These are phyloP conservation scores for Salvator merianae DNA, from an alignment of 2,113 vertebrate species.

Conservation along the genomic window DNA sequence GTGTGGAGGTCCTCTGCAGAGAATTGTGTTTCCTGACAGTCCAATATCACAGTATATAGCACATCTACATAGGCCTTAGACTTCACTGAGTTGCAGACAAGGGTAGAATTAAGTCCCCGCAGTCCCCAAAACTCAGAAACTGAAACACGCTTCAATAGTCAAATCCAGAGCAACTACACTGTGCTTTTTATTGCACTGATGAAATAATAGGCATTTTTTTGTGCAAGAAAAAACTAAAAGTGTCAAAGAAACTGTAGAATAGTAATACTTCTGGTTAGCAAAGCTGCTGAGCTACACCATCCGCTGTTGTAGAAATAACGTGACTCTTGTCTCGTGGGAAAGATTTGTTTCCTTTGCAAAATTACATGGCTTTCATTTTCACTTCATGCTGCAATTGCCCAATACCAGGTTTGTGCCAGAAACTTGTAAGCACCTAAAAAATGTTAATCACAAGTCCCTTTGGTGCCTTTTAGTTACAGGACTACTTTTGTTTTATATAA, in stretches of 20 bases:
- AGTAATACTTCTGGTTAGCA: constrained; percentile 25
- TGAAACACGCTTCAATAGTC: not conserved
- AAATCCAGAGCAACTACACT: constrained; percentile 1
- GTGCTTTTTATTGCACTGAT: not conserved
- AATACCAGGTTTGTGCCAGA: not conserved
- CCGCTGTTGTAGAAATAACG: constrained; percentile 32
- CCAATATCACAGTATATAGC: too few relatives aligned
- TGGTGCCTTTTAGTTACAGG: constrained; percentile 14
- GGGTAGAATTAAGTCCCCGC: too few relatives aligned
- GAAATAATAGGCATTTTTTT: constrained; percentile 4
- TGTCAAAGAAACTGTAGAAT: not conserved
- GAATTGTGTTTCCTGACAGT: too few relatives aligned
- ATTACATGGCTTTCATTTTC: constrained; percentile 5
- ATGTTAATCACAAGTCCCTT: constrained; percentile 21
- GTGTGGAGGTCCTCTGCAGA: too few relatives aligned
- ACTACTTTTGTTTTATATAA: constrained; percentile 25
- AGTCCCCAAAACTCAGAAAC: too few relatives aligned
- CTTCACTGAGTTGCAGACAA: too few relatives aligned
- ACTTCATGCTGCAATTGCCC: constrained; percentile 31
- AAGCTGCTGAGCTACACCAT: constrained; percentile 22
- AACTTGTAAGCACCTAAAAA: constrained; percentile 37
- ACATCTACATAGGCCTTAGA: too few relatives aligned
- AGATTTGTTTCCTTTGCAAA: constrained; percentile 18
- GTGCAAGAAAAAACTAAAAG: constrained; percentile 19
- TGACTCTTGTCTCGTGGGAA: not conserved